Conservation (phyloP, 2,888 invertebrate genomes). For the Hyppa rectilinea region DNA sequence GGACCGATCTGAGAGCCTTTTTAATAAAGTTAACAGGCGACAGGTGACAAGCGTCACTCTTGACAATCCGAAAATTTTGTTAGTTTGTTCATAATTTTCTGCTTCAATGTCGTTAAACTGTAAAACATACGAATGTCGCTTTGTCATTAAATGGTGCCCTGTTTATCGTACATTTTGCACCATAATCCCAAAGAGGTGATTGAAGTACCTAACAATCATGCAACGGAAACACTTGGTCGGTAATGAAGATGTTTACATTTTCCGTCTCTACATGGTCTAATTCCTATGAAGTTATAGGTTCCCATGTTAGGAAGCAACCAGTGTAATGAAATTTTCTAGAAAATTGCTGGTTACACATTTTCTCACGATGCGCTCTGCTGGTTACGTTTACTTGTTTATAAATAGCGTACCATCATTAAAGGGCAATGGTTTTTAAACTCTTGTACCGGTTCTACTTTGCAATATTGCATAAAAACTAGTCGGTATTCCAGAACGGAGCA, state of each 20-base stretch:
- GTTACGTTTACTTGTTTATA: constrained; percentile 67
- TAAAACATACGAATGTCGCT: constrained; percentile 1
- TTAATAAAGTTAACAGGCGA: background rate
- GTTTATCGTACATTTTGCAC: background rate
- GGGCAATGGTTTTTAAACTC: constrained; percentile 69
- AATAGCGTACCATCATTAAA: constrained; percentile 66
- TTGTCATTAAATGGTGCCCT: no score
- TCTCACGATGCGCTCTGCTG: constrained; percentile 72
- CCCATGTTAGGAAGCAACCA: constrained; percentile 38
- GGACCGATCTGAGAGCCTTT: background rate
- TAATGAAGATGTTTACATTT: constrained; percentile 32
- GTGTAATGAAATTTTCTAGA: constrained; percentile 60
- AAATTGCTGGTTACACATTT: constrained; percentile 68
- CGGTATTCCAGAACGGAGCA: constrained; percentile 90
- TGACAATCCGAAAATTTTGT: background rate
- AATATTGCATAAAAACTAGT: constrained; percentile 85
- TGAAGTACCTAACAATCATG: background rate
- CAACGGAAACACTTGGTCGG: background rate
- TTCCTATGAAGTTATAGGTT: constrained; percentile 33
- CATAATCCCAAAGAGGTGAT: background rate
- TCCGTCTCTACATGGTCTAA: constrained; percentile 18
- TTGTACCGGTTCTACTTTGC: constrained; percentile 65
- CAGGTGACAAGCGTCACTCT: no score
- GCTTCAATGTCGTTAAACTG: background rate
- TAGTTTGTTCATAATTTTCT: background rate